phyloP scores from a whole-genome alignment of 1,140 invertebrate genomes.

The Ylistrum balloti region DNA sequence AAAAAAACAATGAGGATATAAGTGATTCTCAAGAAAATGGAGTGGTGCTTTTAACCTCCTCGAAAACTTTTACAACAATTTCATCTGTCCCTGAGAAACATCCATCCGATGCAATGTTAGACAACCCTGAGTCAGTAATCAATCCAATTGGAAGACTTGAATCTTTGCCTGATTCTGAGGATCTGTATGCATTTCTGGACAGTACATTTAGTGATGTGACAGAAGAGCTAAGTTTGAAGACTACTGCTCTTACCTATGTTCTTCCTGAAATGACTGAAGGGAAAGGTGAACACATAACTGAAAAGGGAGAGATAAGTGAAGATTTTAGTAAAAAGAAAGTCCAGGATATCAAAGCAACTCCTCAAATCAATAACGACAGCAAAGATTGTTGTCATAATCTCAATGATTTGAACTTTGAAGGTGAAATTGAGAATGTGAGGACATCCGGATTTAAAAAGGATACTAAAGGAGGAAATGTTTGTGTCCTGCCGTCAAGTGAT shows the following conservation, averaged over 20 bases:
- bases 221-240: background rate
- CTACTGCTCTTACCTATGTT: background rate
- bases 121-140: background rate
- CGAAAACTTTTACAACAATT: too few relatives aligned
- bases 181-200: background rate
- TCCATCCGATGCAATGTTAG: background rate
- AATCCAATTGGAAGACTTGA: background rate
- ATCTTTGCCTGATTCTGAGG: background rate
- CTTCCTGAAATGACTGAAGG: background rate
- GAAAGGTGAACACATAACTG: background rate
- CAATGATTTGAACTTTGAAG: background rate
- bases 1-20: background rate
- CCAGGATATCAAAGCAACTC: background rate
- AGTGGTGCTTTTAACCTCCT: too few relatives aligned
- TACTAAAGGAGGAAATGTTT: background rate
- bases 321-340: background rate
- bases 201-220: background rate
- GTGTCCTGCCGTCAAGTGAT: background rate
- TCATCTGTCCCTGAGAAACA: background rate
- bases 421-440: background rate
- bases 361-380: background rate
- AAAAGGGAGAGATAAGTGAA: background rate
- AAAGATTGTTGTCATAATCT: background rate
- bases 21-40: too few relatives aligned
- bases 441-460: background rate